Percentiles rank a stretch among this genome's conserved stretches.
Conservation (phyloP, 2,888 invertebrate genomes). For the Campoplex capitator region DNA sequence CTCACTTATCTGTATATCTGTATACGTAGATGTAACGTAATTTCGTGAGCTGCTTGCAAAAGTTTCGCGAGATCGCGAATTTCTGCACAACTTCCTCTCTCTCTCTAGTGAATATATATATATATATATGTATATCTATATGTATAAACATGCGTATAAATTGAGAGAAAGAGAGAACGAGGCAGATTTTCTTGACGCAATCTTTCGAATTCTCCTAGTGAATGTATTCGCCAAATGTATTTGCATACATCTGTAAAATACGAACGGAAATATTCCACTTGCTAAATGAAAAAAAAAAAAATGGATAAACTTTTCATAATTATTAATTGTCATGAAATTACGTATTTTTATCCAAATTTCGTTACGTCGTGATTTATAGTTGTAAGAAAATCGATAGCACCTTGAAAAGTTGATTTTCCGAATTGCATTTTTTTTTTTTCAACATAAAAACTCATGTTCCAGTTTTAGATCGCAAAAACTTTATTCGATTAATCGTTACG, state of each 20-base stretch:
- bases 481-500: background rate
- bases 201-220: background rate
- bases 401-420: background rate
- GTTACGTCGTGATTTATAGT: too few relatives aligned
- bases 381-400: background rate
- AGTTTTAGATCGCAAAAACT: background rate
- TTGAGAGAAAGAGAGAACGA: background rate
- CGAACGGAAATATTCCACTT: background rate
- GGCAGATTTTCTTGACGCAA: conserved; percentile 25
- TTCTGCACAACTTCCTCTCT: conserved; percentile 34
- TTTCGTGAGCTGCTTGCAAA: conserved; percentile 40
- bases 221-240: background rate
- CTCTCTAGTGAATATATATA: background rate
- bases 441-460: background rate
- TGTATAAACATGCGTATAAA: background rate
- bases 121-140: background rate
- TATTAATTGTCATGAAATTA: background rate
- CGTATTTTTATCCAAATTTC: background rate
- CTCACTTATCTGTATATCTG: conserved; percentile 2
- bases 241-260: background rate
- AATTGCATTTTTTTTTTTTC: background rate
- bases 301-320: background rate
- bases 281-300: background rate
- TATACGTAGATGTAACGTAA: conserved; percentile 10
- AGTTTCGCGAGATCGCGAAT: conserved; percentile 26